Conservation (phyloP, 2,797 vertebrate species). For the Sylvilagus floridanus region DNA sequence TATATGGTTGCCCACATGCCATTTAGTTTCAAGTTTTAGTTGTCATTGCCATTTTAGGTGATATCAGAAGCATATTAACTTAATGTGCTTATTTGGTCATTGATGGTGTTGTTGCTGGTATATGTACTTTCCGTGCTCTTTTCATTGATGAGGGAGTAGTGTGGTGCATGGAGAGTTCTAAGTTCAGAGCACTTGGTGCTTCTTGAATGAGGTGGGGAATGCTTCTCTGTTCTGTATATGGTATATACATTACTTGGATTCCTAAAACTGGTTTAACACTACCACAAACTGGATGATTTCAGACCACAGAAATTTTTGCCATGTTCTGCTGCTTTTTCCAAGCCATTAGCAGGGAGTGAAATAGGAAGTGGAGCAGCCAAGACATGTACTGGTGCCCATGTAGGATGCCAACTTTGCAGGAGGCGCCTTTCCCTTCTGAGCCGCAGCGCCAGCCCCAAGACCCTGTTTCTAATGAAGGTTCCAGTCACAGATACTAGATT, state of each 20-base stretch:
- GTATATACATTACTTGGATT: background rate
- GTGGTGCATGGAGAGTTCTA: background rate
- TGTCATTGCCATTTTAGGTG: conserved; percentile 25
- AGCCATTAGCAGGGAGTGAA: no score
- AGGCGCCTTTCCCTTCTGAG: no score
- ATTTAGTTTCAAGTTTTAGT: background rate
- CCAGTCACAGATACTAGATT: background rate
- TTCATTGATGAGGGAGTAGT: background rate
- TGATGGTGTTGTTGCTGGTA: background rate
- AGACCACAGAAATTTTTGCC: background rate
- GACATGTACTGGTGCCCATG: no score
- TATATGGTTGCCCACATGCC: background rate
- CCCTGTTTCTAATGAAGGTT: background rate
- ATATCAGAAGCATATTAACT: background rate
- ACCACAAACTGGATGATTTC: background rate
- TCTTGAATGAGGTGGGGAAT: background rate
- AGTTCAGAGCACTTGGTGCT: background rate
- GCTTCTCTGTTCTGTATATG: background rate
- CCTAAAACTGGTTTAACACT: background rate
- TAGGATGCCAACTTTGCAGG: no score
- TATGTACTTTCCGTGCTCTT: background rate
- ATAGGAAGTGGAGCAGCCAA: no score
- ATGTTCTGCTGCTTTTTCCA: no score
- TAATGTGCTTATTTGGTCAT: background rate
- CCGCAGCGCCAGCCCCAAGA: no score